These are phyloP conservation scores for Psettodes erumei DNA, from an alignment of 2,113 vertebrate species.

Conservation along the genomic window DNA sequence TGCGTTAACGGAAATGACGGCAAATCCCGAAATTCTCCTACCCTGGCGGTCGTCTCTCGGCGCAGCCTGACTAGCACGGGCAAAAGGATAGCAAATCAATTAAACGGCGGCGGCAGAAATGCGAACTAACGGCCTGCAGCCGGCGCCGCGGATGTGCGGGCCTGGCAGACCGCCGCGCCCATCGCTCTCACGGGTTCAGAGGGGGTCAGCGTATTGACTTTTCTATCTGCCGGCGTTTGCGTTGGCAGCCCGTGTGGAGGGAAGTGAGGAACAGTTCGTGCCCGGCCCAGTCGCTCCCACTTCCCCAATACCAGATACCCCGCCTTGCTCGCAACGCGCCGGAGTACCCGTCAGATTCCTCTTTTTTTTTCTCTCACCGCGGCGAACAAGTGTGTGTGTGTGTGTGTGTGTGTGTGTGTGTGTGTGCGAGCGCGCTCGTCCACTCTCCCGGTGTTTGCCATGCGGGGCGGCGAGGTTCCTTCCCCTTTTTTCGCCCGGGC, in stretches of 20 bases:
- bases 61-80: background rate
- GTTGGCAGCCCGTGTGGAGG: constrained; percentile 47
- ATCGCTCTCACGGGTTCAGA: constrained; percentile 47
- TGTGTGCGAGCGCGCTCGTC: constrained; percentile 27
- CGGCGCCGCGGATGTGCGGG: constrained; percentile 10
- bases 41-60: background rate
- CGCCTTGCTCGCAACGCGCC: constrained; percentile 45
- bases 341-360: constrained; percentile 49
- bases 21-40: background rate
- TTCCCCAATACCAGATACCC: constrained; percentile 66
- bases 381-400: constrained; percentile 28
- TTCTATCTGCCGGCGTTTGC: constrained; percentile 66
- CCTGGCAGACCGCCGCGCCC: constrained; percentile 5
- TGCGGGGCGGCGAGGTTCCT: constrained; percentile 72
- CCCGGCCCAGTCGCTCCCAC: constrained; percentile 65
- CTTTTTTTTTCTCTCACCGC: constrained; percentile 51
- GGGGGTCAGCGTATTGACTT: constrained; percentile 64
- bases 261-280: constrained; percentile 68
- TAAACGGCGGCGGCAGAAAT: constrained; percentile 5
- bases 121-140: constrained; percentile 11
- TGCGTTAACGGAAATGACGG: too few species aligned
- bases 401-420: constrained; percentile 23
- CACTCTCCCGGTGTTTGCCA: constrained; percentile 60
- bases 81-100: constrained; percentile 21
- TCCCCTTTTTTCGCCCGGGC: constrained; percentile 81